phyloP scores from a whole-genome alignment of 2,113 vertebrate species.

The Geothlypis trichas region DNA sequence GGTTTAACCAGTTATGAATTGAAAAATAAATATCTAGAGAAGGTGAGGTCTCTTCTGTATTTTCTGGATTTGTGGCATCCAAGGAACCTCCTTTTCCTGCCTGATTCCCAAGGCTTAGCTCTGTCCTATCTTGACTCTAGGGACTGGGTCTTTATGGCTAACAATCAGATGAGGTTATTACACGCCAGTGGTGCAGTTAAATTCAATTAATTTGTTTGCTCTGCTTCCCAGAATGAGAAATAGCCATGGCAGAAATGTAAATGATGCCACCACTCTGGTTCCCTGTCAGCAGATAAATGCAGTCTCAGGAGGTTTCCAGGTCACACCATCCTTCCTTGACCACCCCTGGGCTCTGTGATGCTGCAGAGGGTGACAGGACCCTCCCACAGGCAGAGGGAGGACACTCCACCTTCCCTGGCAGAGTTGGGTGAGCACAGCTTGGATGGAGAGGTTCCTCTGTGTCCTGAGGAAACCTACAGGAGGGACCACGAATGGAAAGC shows the following conservation, averaged over 20 bases:
- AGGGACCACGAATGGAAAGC: background rate
- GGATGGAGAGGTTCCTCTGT: background rate
- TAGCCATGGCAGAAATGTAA: background rate
- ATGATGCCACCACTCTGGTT: background rate
- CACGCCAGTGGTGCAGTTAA: background rate
- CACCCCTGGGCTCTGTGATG: background rate
- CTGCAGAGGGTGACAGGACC: background rate
- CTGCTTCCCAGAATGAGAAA: background rate
- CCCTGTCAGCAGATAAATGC: background rate
- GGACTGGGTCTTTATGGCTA: background rate
- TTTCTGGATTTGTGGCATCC: background rate
- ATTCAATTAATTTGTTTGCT: slow-evolving; percentile 31
- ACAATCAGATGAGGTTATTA: slow-evolving; percentile 17
- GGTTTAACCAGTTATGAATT: background rate
- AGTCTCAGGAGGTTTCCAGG: background rate
- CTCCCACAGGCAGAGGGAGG: background rate
- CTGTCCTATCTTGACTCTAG: background rate
- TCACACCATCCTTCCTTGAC: background rate
- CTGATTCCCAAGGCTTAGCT: background rate
- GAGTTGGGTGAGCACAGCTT: background rate
- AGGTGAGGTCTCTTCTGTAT: background rate
- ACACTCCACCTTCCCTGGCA: background rate
- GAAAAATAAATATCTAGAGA: background rate
- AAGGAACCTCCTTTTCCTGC: background rate
- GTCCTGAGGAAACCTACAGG: background rate